A percentile compares a stretch with the other conserved stretches of the same genome.
These are phyloP conservation scores for Pygoscelis antarcticus DNA, from an alignment of 2,113 vertebrate species.

Conservation along the genomic window DNA sequence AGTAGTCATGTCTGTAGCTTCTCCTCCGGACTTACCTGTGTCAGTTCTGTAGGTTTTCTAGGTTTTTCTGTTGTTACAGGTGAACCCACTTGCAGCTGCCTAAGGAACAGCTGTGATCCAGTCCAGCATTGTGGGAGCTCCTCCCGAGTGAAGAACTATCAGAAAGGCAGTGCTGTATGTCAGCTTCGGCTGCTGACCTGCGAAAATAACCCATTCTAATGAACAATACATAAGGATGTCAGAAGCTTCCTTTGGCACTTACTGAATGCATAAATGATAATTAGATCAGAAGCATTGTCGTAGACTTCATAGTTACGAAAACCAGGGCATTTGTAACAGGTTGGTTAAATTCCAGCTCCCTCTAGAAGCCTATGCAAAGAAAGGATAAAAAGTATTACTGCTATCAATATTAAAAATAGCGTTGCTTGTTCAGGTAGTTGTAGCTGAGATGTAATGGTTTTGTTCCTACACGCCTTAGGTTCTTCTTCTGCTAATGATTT, in stretches of 20 bases:
- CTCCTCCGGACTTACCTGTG: neutral
- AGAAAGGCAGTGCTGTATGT: neutral
- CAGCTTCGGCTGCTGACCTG: neutral
- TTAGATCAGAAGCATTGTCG: neutral
- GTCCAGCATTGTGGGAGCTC: neutral
- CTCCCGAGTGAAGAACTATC: neutral
- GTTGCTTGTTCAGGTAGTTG: neutral
- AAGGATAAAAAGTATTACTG: neutral
- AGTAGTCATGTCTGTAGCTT: neutral
- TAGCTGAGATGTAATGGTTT: neutral
- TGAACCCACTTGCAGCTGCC: neutral
- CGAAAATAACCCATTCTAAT: neutral
- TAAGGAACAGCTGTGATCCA: neutral
- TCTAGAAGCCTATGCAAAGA: neutral
- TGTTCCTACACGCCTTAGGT: neutral
- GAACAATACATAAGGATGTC: neutral
- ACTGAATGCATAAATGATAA: neutral
- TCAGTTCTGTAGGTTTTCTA: neutral
- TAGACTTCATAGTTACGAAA: neutral
- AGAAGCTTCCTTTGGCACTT: neutral
- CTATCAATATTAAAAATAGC: neutral
- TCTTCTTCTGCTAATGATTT: neutral
- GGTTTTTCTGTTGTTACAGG: neutral
- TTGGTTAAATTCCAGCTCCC: neutral
- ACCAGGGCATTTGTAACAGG: neutral